phyloP scores from a whole-genome alignment of 2,888 invertebrate species.

The Cerastis rubricosa region DNA sequence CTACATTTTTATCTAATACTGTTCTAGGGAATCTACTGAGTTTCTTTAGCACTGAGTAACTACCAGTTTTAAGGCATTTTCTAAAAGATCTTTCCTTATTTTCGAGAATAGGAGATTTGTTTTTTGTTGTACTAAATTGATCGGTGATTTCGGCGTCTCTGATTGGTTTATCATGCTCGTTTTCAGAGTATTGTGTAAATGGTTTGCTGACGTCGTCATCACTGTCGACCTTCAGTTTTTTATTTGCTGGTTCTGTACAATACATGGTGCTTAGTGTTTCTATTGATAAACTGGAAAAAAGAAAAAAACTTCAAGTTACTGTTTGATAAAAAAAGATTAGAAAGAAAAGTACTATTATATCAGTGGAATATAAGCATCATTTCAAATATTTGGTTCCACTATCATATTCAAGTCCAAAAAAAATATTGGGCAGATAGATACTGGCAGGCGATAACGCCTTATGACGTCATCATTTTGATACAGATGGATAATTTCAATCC shows the following conservation, averaged over 20 bases:
- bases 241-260: constrained; percentile 79
- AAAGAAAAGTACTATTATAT: not conserved
- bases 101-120: constrained; percentile 86
- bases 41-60: constrained; percentile 82
- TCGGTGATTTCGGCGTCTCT: constrained; percentile 66
- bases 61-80: constrained; percentile 78
- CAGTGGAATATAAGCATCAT: not conserved
- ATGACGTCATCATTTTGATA: constrained; percentile 1
- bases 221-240: constrained; percentile 77
- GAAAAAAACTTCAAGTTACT: not conserved
- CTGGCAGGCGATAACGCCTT: not conserved
- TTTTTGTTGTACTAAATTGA: constrained; percentile 65
- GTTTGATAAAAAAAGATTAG: not conserved
- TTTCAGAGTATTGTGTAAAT: constrained; percentile 67
- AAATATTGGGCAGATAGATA: not conserved
- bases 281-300: constrained; percentile 85
- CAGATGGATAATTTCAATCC: rapidly evolving
- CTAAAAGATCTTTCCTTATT: constrained; percentile 84
- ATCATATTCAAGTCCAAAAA: not conserved
- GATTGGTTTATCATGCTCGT: constrained; percentile 69
- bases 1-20: constrained; percentile 83
- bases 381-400: not conserved
- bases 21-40: constrained; percentile 90
- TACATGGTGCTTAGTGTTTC: constrained; percentile 86
- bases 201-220: constrained; percentile 61